phyloP scores from a whole-genome alignment of 2,797 vertebrate genomes.

The Ctenopoma kingsleyae region DNA sequence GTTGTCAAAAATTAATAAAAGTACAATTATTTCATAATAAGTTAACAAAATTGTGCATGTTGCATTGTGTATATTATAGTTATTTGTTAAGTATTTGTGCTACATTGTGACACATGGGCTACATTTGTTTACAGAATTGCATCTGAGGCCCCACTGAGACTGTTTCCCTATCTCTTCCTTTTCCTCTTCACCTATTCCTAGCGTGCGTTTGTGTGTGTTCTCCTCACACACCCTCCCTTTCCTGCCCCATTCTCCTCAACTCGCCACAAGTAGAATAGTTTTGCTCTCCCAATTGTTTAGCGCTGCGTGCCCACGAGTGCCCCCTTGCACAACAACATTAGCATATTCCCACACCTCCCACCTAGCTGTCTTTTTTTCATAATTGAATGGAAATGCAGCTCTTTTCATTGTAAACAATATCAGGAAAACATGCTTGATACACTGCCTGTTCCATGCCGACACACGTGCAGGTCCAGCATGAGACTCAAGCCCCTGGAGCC shows the following conservation, averaged over 20 bases:
- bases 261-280: slow-evolving; percentile 34
- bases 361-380: slow-evolving; percentile 50
- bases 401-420: slow-evolving; percentile 74
- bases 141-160: slow-evolving; percentile 55
- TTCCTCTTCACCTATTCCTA: slow-evolving; percentile 75
- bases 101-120: slow-evolving; percentile 37
- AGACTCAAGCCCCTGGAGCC: slow-evolving; percentile 36
- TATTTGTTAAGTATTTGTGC: slow-evolving; percentile 48
- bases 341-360: slow-evolving; percentile 51
- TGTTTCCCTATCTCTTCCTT: slow-evolving; percentile 69
- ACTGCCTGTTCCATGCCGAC: slow-evolving; percentile 24
- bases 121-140: slow-evolving; percentile 70
- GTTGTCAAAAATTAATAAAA: neutral
- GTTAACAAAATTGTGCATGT: neutral
- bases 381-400: slow-evolving; percentile 60
- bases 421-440: slow-evolving; percentile 62
- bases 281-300: slow-evolving; percentile 53
- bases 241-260: slow-evolving; percentile 61
- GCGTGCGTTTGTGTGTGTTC: slow-evolving; percentile 55
- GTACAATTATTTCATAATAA: slow-evolving; percentile 1
- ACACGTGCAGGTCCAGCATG: slow-evolving; percentile 25
- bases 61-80: slow-evolving; percentile 18
- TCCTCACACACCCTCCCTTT: slow-evolving; percentile 69
- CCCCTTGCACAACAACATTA: slow-evolving; percentile 63
- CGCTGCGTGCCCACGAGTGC: slow-evolving; percentile 35